phyloP scores from a whole-genome alignment of 1,140 invertebrate species.

The Oryctes rhinoceros region DNA sequence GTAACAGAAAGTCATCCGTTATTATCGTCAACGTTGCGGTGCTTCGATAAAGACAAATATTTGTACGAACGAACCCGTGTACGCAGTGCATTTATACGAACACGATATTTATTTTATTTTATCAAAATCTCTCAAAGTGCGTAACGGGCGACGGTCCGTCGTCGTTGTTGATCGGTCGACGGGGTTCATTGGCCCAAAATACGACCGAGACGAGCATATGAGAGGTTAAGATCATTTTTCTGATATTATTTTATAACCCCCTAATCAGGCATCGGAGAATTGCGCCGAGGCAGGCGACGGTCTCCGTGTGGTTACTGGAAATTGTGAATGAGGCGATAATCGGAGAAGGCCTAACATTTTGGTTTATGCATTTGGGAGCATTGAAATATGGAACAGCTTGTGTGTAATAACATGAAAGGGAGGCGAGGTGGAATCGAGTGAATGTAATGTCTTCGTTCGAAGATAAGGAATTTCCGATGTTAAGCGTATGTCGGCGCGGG shows the following conservation, averaged over 20 bases:
- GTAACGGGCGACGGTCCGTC: conserved; percentile 1
- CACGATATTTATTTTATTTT: conserved; percentile 4
- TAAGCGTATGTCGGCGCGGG: too few relatives aligned
- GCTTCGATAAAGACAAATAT: conserved; percentile 1
- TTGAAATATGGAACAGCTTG: background rate
- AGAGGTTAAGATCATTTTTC: conserved; percentile 22
- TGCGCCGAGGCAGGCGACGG: background rate
- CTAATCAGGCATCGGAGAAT: conserved; percentile 21
- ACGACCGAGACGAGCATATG: background rate
- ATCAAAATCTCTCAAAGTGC: background rate
- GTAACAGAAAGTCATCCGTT: too few relatives aligned
- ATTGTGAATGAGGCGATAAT: background rate
- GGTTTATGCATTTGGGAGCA: background rate
- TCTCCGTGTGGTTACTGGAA: background rate
- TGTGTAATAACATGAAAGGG: background rate
- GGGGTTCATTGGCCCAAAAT: conserved; percentile 17
- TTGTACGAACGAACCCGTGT: background rate
- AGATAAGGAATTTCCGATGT: too few relatives aligned
- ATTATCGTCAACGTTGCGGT: background rate
- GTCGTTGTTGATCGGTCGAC: background rate
- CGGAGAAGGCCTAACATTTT: background rate
- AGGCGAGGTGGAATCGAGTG: background rate
- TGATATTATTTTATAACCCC: conserved; percentile 22
- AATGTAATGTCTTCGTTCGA: background rate
- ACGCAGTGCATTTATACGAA: background rate